Evolutionary conservation across 1,140 invertebrate genomes (phyloP).

Genomic region (Amphibalanus amphitrite): DNA sequence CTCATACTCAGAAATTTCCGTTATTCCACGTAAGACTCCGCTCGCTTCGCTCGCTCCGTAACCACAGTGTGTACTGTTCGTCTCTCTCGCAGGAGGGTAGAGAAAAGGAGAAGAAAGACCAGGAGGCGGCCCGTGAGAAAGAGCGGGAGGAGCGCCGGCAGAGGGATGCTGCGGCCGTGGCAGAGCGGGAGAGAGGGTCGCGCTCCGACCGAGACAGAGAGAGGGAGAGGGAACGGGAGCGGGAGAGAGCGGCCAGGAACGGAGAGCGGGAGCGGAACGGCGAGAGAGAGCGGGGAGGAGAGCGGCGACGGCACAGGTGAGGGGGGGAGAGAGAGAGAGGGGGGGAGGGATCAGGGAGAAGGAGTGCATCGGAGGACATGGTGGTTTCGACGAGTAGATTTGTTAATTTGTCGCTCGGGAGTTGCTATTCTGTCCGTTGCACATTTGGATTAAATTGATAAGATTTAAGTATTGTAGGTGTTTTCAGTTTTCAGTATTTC

Average conservation of each 20-base stretch:
- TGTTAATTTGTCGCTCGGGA: too few relatives aligned
- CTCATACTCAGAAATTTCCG: too few relatives aligned
- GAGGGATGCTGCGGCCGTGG: conserved; percentile 13
- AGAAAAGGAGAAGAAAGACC: conserved; percentile 17
- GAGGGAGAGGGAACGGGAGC: conserved; percentile 12
- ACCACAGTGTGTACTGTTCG: too few relatives aligned
- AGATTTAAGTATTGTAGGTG: too few relatives aligned
- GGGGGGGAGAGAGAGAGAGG: conserved; percentile 8
- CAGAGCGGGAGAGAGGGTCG: conserved; percentile 9
- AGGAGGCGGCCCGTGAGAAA: conserved; percentile 16
- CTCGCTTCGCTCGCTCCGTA: too few relatives aligned
- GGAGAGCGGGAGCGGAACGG: not conserved
- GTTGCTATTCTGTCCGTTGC: too few relatives aligned
- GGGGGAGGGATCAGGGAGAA: conserved; percentile 8
- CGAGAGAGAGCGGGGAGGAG: conserved; percentile 10
- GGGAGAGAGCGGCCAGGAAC: conserved; percentile 12
- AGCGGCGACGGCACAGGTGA: not conserved
- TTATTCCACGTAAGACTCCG: too few relatives aligned
- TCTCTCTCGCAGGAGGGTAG: conserved; percentile 9
- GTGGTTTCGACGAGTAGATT: too few relatives aligned
- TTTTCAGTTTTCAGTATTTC: too few relatives aligned
- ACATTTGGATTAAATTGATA: too few relatives aligned
- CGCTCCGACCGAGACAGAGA: conserved; percentile 12
- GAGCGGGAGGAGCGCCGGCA: conserved; percentile 17
- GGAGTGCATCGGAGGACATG: conserved; percentile 5